phyloP scores from a whole-genome alignment of 1,140 invertebrate species.

The Harlomillsia oculata region DNA sequence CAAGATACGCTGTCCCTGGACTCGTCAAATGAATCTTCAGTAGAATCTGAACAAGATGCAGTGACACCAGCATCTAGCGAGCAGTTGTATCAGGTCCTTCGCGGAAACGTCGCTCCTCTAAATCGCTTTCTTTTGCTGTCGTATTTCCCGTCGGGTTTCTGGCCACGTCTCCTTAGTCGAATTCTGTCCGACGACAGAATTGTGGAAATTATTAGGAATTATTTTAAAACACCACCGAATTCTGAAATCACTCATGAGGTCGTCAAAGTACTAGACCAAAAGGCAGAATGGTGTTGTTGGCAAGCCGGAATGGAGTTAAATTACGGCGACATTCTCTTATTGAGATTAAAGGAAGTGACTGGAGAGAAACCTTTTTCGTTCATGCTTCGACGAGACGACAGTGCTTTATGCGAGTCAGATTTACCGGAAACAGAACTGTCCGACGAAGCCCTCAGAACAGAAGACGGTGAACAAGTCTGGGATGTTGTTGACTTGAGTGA shows the following conservation, averaged over 20 bases:
- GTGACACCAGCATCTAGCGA: background rate
- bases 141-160: slow-evolving; percentile 96
- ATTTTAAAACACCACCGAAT: slow-evolving; percentile 46
- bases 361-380: slow-evolving; percentile 34
- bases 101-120: slow-evolving; percentile 32
- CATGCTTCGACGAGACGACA: slow-evolving; percentile 33
- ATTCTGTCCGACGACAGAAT: slow-evolving; percentile 81
- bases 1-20: slow-evolving; percentile 11
- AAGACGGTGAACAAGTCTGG: slow-evolving; percentile 62
- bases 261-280: slow-evolving; percentile 52
- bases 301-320: slow-evolving; percentile 83
- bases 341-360: slow-evolving; percentile 68
- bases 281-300: slow-evolving; percentile 90
- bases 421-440: slow-evolving; percentile 34
- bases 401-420: slow-evolving; percentile 38
- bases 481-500: slow-evolving; percentile 68
- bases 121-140: slow-evolving; percentile 71
- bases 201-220: slow-evolving; percentile 63
- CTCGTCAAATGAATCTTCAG: slow-evolving; percentile 1
- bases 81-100: slow-evolving; percentile 7
- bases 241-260: slow-evolving; percentile 33
- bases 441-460: slow-evolving; percentile 1
- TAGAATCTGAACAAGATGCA: background rate
- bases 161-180: slow-evolving; percentile 85
- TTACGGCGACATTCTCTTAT: slow-evolving; percentile 67